Evolutionary conservation across 1,140 invertebrate species (phyloP).

Genomic region (Dendrolimus punctatus): DNA sequence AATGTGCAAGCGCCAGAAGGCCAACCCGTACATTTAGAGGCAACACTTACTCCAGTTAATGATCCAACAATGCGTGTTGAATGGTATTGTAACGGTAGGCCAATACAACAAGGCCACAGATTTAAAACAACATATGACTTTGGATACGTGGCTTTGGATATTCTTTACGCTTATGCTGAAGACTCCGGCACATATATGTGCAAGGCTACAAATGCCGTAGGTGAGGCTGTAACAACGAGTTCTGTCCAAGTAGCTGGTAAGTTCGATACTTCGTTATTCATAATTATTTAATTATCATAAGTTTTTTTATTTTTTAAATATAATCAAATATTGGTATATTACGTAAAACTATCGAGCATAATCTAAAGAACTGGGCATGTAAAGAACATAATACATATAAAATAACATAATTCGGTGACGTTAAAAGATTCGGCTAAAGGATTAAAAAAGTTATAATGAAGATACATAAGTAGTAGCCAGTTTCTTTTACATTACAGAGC

Average conservation of each 20-base stretch:
- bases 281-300: slow-evolving; percentile 9
- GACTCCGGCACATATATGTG: slow-evolving; percentile 97
- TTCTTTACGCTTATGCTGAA: slow-evolving; percentile 96
- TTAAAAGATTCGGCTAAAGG: too few relatives aligned
- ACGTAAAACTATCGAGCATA: too few relatives aligned
- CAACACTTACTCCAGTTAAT: slow-evolving; percentile 93
- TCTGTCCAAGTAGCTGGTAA: slow-evolving; percentile 87
- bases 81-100: slow-evolving; percentile 94
- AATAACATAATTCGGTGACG: too few relatives aligned
- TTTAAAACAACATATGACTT: slow-evolving; percentile 97
- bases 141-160: slow-evolving; percentile 95
- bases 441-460: too few relatives aligned
- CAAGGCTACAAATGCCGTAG: slow-evolving; percentile 91
- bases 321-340: not conserved
- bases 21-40: slow-evolving; percentile 94
- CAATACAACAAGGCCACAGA: slow-evolving; percentile 90
- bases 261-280: slow-evolving; percentile 16
- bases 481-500: too few relatives aligned
- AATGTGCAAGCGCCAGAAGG: slow-evolving; percentile 90
- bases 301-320: not conserved
- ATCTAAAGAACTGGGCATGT: too few relatives aligned
- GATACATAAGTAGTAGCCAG: too few relatives aligned
- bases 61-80: slow-evolving; percentile 96
- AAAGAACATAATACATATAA: too few relatives aligned
- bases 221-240: slow-evolving; percentile 93